Evolutionary conservation across 2,113 vertebrate genomes (phyloP), one percentile per base, ranked within the genome.

Genomic region (Rhagologus leucostigma): DNA sequence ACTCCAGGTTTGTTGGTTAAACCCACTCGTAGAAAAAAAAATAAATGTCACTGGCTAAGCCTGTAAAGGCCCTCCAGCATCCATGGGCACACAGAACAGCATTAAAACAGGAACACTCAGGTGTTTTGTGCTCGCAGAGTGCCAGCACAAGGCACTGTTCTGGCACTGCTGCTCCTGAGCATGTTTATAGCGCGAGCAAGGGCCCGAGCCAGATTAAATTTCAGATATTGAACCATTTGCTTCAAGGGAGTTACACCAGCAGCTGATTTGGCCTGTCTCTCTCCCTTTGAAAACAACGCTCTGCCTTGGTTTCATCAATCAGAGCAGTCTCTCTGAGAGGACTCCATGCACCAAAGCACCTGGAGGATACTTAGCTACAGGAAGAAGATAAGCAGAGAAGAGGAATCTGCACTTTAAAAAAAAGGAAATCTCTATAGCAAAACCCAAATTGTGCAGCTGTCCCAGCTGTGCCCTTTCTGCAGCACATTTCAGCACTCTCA

Each of bases 371-470:
- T 91, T 39, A 76, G 64, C 56, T 52, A 49, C 5, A 3, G 46
- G 24, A 14, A 27, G 49, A 91, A 67, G 26, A 41, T 1, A 79
- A 0, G 27, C 41, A 59, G 55, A 79, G 89, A 92, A 87, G 73
- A 94, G 86, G 84, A 96, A 96, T 80, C 86, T 52, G 55, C 3
- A 2, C 56, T 91, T 77, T 21, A 26, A 89, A 93, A 89, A 81
- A 57, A 88, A 46, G 64, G 65, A 93, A 96, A 87, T 89, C 67
- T 80, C 90, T 50, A 62, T 50, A 64, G 19, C 50, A 85, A 90
- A 96, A 89, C 85, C 86, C 84, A 49, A 90, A 35, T 8, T 20
- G 80, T 52, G 85, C 89, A 95, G 93, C 95, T 90, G 89, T 92
- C 89, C 84, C 91, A 86, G 82, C 60, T 50, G 77, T 71, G 69